phyloP scores from a whole-genome alignment of 2,888 invertebrate genomes.

The Seladonia tumulorum region DNA sequence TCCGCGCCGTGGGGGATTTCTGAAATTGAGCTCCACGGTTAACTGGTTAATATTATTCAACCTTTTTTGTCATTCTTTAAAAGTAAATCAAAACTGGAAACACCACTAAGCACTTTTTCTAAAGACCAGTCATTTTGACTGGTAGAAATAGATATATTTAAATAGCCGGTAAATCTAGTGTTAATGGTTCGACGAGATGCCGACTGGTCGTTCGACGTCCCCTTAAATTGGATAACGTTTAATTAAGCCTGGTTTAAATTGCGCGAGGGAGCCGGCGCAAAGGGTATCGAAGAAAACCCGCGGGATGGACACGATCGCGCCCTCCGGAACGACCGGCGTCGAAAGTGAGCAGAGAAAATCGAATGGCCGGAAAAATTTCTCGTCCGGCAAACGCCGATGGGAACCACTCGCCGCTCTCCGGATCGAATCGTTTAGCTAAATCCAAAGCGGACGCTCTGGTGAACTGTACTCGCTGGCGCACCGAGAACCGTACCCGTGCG shows the following conservation, averaged over 20 bases:
- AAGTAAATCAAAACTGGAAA: no score
- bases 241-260: constrained; percentile 43
- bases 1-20: no score
- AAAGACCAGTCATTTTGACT: no score
- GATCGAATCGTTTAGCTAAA: constrained; percentile 28
- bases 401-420: constrained; percentile 10
- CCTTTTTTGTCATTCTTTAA: no score
- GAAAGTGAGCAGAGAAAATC: constrained; percentile 42
- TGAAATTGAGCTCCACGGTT: no score
- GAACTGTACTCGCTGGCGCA: not conserved
- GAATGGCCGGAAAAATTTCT: constrained; percentile 47
- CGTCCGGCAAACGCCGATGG: constrained; percentile 22
- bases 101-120: no score
- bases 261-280: constrained; percentile 10
- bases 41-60: no score
- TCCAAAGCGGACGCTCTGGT: not conserved
- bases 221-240: constrained; percentile 36
- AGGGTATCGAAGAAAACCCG: constrained; percentile 34
- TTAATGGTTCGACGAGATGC: not conserved
- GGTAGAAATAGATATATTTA: no score
- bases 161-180: no score
- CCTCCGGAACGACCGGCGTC: constrained; percentile 12
- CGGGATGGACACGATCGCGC: not conserved
- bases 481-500: constrained; percentile 3
- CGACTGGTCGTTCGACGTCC: not conserved